A percentile compares a stretch with the other conserved stretches of the same genome.
These are phyloP conservation scores for Serinus canaria DNA, from an alignment of 2,113 vertebrate genomes.

Conservation along the genomic window DNA sequence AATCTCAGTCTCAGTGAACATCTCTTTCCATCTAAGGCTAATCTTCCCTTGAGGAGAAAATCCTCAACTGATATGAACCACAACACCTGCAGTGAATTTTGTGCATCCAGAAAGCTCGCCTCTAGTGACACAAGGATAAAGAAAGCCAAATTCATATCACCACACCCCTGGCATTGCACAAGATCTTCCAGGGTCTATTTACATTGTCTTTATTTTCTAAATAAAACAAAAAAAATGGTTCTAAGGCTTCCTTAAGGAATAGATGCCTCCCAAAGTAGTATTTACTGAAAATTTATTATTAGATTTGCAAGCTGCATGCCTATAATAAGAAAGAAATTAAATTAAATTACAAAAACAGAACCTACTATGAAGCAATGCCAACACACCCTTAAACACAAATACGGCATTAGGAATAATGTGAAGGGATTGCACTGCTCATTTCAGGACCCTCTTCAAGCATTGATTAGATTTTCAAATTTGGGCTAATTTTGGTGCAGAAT, in stretches of 20 bases:
- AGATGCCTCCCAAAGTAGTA: constrained; percentile 1
- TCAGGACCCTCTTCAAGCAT: neutral
- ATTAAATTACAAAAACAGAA: constrained; percentile 17
- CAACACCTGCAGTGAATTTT: neutral
- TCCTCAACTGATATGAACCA: neutral
- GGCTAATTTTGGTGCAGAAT: neutral
- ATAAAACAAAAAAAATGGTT: neutral
- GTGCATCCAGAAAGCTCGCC: neutral
- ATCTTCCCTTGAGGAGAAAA: neutral
- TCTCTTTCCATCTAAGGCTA: neutral
- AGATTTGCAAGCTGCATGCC: neutral
- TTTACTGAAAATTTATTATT: constrained; percentile 26
- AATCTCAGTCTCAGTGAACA: neutral
- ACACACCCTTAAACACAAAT: neutral
- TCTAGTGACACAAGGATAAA: neutral
- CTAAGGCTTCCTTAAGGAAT: neutral
- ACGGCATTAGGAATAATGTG: neutral
- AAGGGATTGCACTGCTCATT: neutral
- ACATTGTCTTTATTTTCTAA: neutral
- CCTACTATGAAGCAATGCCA: neutral
- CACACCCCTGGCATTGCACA: neutral
- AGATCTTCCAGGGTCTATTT: neutral
- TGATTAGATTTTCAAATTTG: neutral
- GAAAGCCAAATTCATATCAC: neutral
- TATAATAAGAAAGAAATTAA: neutral